Evolutionary conservation across 2,113 vertebrate genomes (phyloP), one percentile per base, ranked within the genome.

Genomic region (Cheirogaleus medius): DNA sequence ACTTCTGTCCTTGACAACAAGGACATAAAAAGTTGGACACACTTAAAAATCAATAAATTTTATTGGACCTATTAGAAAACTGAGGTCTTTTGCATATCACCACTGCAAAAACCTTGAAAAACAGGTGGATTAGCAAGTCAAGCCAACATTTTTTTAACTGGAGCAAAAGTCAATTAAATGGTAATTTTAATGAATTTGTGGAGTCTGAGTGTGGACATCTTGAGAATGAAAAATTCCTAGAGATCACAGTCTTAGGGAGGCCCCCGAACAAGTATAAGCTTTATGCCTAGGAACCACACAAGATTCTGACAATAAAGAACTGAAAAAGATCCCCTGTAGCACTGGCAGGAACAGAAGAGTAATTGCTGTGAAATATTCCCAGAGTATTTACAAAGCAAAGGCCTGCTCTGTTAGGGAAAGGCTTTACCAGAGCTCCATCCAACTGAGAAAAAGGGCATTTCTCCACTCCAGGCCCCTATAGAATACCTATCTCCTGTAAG

Each of bases 251-350:
- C 34, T 64, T 47, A n/a, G 8, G 5, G n/a, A 42, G 29, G 49
- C 32, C n/a, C 23, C 14, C 18, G 56, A 2, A 52, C 0, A 7
- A 27, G 20, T 18, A 0, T 27, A 1, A 39, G 13, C 8, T 42
- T 44, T 81, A 54, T 52, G 90, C 39, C 7, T 11, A 82, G 25
- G 6, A 77, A 74, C 6, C 21, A 25, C 3, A 37, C 11, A 7
- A 73, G 1, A 1, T 37, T 29, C 89, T 87, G 39, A 39, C 12
- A 66, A 17, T 63, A 34, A 71, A 86, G 2, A 42, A 5, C 20
- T 80, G 37, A 29, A 83, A 92, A 87, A 60, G 3, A 18, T 9
- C 15, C 25, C 27, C 4, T 60, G 8, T 47, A 49, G 4, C 52
- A 80, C 47, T 58, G 15, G 52, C 6, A 37, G 7, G 29, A 92